These are phyloP conservation scores for Drosophila erecta DNA, from an alignment of 1,140 invertebrate species.

Conservation along the genomic window DNA sequence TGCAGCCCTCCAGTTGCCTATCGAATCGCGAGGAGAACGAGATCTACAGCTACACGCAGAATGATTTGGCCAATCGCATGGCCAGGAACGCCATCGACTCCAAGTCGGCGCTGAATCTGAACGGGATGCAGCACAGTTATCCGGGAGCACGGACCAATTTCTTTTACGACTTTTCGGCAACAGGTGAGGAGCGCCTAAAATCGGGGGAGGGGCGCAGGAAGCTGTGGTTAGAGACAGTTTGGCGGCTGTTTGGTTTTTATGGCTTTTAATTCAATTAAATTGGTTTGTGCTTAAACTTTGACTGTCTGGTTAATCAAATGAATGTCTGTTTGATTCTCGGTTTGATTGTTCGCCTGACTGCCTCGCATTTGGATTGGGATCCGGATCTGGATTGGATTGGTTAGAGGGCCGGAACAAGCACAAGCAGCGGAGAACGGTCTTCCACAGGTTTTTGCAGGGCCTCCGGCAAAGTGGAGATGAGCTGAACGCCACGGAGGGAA, in stretches of 20 bases:
- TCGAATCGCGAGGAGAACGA: slow-evolving; percentile 96
- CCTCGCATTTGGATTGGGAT: slow-evolving; percentile 2
- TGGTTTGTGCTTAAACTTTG: slow-evolving; percentile 49
- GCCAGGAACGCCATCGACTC: slow-evolving; percentile 82
- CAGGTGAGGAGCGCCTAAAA: slow-evolving; percentile 55
- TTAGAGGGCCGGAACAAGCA: slow-evolving; percentile 81
- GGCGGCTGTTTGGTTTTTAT: slow-evolving; percentile 73
- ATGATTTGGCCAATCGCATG: slow-evolving; percentile 83
- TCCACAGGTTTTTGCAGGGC: slow-evolving; percentile 78
- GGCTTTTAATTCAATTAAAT: slow-evolving; percentile 83
- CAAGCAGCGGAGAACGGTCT: slow-evolving; percentile 80
- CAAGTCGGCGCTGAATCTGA: slow-evolving; percentile 82
- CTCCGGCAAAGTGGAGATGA: slow-evolving; percentile 77
- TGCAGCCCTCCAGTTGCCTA: slow-evolving; percentile 94
- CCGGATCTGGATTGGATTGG: slow-evolving; percentile 4
- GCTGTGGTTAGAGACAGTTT: slow-evolving; percentile 50
- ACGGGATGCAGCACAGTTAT: slow-evolving; percentile 84
- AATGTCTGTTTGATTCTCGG: slow-evolving; percentile 52
- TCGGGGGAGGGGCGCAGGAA: not conserved
- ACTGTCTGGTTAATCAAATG: slow-evolving; percentile 40
- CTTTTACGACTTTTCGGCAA: slow-evolving; percentile 84
- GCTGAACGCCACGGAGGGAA: slow-evolving; percentile 78
- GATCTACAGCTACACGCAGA: slow-evolving; percentile 92
- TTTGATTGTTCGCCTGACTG: slow-evolving; percentile 58
- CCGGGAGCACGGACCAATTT: slow-evolving; percentile 80